Evolutionary conservation across 2,797 vertebrate genomes (phyloP).

Genomic region (Aselliscus stoliczkanus): DNA sequence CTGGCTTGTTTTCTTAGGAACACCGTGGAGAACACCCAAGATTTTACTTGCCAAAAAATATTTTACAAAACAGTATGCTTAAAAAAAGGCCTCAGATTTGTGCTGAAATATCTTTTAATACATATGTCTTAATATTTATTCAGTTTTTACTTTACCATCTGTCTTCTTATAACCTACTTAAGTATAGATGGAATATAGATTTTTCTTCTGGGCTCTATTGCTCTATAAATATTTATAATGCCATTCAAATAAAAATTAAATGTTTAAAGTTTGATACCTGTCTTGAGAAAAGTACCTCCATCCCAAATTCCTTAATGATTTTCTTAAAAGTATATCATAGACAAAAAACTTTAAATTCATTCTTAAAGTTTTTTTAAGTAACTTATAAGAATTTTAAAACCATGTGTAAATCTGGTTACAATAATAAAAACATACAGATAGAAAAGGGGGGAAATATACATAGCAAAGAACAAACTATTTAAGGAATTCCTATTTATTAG

Average conservation of each 20-base stretch:
- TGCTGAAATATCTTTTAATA: slow-evolving; percentile 7
- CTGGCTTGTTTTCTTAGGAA: not conserved
- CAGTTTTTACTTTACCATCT: not conserved
- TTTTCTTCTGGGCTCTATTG: not conserved
- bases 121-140: not conserved
- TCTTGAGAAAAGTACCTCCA: not conserved
- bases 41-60: slow-evolving; percentile 17
- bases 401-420: not conserved
- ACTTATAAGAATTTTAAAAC: not conserved
- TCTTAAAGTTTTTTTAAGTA: not conserved
- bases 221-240: not conserved
- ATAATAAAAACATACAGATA: not conserved
- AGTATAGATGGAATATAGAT: not conserved
- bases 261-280: not conserved
- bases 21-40: not conserved
- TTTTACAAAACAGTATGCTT: not conserved
- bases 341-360: not conserved
- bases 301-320: not conserved
- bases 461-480: not conserved
- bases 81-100: not conserved
- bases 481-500: not conserved
- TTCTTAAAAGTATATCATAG: not conserved
- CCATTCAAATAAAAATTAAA: not conserved
- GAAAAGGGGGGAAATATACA: not conserved
- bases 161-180: not conserved